A percentile compares a stretch with the other conserved stretches of the same genome.
These are phyloP conservation scores for Melanaphis sacchari DNA, from an alignment of 1,140 invertebrate genomes.

Conservation along the genomic window DNA sequence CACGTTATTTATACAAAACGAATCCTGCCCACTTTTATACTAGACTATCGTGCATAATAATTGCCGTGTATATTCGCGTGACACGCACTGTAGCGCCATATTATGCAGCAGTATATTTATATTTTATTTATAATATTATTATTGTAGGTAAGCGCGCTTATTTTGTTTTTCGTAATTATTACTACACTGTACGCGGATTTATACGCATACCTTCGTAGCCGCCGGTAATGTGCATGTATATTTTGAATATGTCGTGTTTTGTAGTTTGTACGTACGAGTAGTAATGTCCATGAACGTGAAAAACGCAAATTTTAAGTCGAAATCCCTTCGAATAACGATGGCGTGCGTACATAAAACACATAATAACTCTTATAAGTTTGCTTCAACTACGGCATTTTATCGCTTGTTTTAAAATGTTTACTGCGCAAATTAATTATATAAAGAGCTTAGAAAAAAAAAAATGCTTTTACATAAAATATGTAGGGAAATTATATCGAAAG, in stretches of 20 bases:
- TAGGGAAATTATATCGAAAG: neutral
- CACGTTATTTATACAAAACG: constrained; percentile 39
- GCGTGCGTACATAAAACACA: neutral
- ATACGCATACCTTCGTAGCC: neutral
- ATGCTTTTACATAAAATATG: neutral
- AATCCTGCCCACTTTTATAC: neutral
- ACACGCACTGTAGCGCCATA: neutral
- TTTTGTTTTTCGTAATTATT: neutral
- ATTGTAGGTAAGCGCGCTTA: neutral
- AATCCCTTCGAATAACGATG: neutral
- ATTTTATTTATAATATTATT: neutral
- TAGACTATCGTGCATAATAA: neutral
- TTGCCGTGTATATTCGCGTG: neutral
- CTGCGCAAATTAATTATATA: neutral
- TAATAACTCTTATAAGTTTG: neutral
- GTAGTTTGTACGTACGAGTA: too few species aligned
- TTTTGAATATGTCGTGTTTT: neutral
- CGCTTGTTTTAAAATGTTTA: neutral
- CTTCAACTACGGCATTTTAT: neutral
- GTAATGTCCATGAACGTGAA: neutral
- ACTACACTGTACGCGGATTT: neutral
- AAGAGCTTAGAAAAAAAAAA: neutral
- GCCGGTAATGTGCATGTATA: neutral
- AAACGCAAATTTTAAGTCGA: neutral
- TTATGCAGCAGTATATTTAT: neutral